Conservation (phyloP, 1,140 invertebrate species). For the Drosophila ogumai region DNA sequence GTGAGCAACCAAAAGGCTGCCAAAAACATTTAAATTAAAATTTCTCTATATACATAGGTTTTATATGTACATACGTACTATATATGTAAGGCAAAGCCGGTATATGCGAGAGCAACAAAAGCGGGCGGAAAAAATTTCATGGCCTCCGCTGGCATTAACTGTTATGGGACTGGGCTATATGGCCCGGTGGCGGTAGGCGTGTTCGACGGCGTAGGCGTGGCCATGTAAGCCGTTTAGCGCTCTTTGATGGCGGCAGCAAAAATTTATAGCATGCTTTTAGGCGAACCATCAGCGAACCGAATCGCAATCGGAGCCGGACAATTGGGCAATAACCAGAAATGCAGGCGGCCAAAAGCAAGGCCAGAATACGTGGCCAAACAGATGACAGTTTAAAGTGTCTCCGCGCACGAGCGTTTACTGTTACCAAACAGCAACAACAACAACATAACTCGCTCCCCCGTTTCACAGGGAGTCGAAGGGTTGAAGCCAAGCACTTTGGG, state of each 20-base stretch:
- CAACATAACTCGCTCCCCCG: neutral
- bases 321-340: slow-evolving; percentile 72
- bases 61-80: slow-evolving; percentile 7
- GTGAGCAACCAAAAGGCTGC: slow-evolving; percentile 63
- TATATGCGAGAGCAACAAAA: slow-evolving; percentile 13
- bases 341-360: slow-evolving; percentile 25
- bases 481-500: slow-evolving; percentile 62
- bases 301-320: slow-evolving; percentile 45
- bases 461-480: neutral
- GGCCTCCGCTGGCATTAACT: slow-evolving; percentile 69
- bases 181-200: slow-evolving; percentile 20
- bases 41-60: slow-evolving; percentile 41
- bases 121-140: slow-evolving; percentile 40
- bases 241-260: slow-evolving; percentile 70
- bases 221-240: slow-evolving; percentile 78
- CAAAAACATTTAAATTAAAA: slow-evolving; percentile 84
- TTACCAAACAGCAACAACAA: neutral
- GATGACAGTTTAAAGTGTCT: slow-evolving; percentile 78
- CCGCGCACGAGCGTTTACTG: slow-evolving; percentile 4
- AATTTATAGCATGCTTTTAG: slow-evolving; percentile 75
- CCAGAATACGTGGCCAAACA: slow-evolving; percentile 43
- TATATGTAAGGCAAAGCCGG: slow-evolving; percentile 9
- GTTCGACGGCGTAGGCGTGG: slow-evolving; percentile 41
- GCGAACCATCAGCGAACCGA: slow-evolving; percentile 24
- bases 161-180: slow-evolving; percentile 51